Conservation (phyloP, 2,113 vertebrate species). For the Clarias magur region DNA sequence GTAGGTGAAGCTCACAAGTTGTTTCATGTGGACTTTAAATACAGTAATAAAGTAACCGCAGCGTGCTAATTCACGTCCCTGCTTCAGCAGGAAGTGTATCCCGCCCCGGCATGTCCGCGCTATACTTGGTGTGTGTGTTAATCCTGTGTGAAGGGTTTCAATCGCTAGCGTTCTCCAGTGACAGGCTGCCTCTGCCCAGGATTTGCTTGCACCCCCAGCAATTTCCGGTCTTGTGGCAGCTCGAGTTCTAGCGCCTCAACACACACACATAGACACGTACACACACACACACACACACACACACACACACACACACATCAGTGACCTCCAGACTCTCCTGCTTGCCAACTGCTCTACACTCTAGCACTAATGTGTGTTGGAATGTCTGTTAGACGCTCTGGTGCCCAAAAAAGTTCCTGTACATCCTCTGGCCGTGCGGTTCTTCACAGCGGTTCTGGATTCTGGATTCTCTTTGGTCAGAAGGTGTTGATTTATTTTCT, state of each 20-base stretch:
- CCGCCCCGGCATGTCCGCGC: constrained; percentile 56
- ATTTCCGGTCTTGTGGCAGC: constrained; percentile 51
- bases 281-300: constrained; percentile 20
- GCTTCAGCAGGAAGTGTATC: constrained; percentile 41
- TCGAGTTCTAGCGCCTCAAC: constrained; percentile 41
- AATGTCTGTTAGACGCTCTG: background rate
- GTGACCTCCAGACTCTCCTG: constrained; percentile 5
- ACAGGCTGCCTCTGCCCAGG: constrained; percentile 77
- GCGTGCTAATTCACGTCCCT: constrained; percentile 7
- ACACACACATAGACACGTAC: constrained; percentile 19
- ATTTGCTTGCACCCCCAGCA: constrained; percentile 56
- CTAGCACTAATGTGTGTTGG: background rate
- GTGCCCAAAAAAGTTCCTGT: constrained; percentile 9
- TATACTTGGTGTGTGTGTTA: constrained; percentile 74
- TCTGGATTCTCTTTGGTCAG: background rate
- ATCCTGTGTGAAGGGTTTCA: constrained; percentile 83
- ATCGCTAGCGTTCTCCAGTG: constrained; percentile 78
- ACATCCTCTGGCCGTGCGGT: background rate
- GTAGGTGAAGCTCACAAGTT: no score
- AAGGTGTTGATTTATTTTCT: background rate
- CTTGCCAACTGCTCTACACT: constrained; percentile 34
- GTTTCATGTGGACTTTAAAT: background rate
- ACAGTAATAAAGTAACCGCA: background rate
- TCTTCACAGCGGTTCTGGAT: background rate
- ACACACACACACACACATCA: constrained; percentile 27